Evolutionary conservation across 1,140 invertebrate genomes (phyloP).

Genomic region (Drosophila azteca): DNA sequence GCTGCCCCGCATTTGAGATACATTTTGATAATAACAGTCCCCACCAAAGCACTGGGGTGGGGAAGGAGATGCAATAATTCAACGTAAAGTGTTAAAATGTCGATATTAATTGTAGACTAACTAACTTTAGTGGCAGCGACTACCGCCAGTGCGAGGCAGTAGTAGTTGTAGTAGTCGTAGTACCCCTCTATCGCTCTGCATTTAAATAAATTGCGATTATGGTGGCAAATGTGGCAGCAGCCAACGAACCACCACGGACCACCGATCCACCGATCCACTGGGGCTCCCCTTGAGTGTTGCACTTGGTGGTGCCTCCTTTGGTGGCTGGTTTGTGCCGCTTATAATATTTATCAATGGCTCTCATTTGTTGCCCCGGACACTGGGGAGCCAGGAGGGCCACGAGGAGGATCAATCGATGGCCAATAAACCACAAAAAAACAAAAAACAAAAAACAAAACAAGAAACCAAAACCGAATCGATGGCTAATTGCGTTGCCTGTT

Average conservation of each 20-base stretch:
- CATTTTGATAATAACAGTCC: conserved; percentile 73
- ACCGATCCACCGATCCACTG: conserved; percentile 10
- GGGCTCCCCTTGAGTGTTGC: conserved; percentile 10
- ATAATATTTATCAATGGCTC: conserved; percentile 82
- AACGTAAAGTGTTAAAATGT: conserved; percentile 82
- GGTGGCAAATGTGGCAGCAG: conserved; percentile 71
- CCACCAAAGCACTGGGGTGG: conserved; percentile 1
- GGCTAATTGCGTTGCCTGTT: conserved; percentile 57
- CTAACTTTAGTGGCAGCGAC: conserved; percentile 22
- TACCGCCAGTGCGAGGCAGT: background rate
- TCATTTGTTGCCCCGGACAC: conserved; percentile 73
- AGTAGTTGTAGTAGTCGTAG: conserved; percentile 5
- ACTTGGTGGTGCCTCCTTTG: conserved; percentile 22
- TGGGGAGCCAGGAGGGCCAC: conserved; percentile 1
- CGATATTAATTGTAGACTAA: conserved; percentile 79
- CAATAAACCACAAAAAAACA: conserved; percentile 72
- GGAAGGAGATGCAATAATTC: conserved; percentile 80
- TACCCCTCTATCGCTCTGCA: conserved; percentile 33
- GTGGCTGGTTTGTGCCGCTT: conserved; percentile 60
- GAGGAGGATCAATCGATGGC: conserved; percentile 45
- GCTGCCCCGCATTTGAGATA: conserved; percentile 34
- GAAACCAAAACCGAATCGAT: conserved; percentile 19
- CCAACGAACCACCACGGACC: background rate
- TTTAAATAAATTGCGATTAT: conserved; percentile 83
- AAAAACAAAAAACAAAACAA: conserved; percentile 45